These are phyloP conservation scores for Ctenicera cuprea DNA, from an alignment of 2,888 invertebrate genomes.

Conservation along the genomic window DNA sequence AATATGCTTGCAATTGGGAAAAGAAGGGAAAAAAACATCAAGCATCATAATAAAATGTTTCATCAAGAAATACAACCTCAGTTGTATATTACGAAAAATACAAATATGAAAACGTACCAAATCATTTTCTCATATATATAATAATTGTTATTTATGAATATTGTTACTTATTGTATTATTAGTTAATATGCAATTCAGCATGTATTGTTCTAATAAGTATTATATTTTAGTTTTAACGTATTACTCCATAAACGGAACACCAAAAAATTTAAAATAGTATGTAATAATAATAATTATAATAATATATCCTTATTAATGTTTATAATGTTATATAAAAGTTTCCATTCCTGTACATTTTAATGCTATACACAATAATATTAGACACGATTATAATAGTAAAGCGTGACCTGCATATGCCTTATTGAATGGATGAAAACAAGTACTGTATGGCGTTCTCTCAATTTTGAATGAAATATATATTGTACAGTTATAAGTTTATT, in stretches of 20 bases:
- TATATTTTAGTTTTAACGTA: slow-evolving; percentile 46
- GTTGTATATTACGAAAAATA: slow-evolving; percentile 14
- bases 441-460: slow-evolving; percentile 26
- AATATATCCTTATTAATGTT: slow-evolving; percentile 48
- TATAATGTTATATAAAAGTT: slow-evolving; percentile 45
- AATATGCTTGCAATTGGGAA: slow-evolving; percentile 32
- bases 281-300: slow-evolving; percentile 41
- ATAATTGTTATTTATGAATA: slow-evolving; percentile 50
- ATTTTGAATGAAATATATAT: slow-evolving; percentile 45
- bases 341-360: slow-evolving; percentile 51
- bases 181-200: slow-evolving; percentile 38
- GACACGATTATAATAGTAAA: slow-evolving; percentile 35
- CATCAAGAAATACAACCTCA: slow-evolving; percentile 4
- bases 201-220: slow-evolving; percentile 52
- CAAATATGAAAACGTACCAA: slow-evolving; percentile 47
- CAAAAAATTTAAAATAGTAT: slow-evolving; percentile 50
- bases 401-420: slow-evolving; percentile 53
- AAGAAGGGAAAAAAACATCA: slow-evolving; percentile 31
- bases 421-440: slow-evolving; percentile 30
- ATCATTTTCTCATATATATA: slow-evolving; percentile 42
- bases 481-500: slow-evolving; percentile 31
- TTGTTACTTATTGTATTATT: slow-evolving; percentile 52
- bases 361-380: slow-evolving; percentile 11
- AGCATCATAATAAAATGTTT: slow-evolving; percentile 19
- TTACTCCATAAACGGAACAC: slow-evolving; percentile 48